Evolutionary conservation across 2,113 vertebrate genomes (phyloP).

Genomic region (Anser cygnoides): DNA sequence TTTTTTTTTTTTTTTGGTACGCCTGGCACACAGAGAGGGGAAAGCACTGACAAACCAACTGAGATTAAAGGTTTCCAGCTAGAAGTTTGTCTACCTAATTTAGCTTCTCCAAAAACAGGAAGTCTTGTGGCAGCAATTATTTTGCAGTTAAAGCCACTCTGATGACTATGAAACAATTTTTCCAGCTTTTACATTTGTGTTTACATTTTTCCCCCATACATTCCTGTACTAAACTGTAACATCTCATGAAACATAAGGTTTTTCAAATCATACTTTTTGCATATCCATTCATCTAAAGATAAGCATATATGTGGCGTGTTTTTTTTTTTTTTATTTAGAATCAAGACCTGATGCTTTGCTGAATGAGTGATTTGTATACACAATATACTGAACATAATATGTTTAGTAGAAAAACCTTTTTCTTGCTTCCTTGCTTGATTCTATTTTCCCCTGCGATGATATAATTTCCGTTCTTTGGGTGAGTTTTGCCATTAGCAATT

Average conservation of each 20-base stretch:
- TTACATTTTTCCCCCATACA: background rate
- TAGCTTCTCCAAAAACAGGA: background rate
- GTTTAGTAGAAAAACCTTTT: background rate
- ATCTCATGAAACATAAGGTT: background rate
- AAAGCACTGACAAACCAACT: background rate
- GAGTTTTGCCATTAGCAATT: constrained; percentile 16
- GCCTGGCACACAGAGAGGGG: background rate
- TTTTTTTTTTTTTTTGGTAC: background rate
- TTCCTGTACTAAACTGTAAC: background rate
- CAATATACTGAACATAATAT: background rate
- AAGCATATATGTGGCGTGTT: background rate
- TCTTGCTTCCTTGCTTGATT: background rate
- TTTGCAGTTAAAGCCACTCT: background rate
- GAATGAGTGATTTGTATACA: background rate
- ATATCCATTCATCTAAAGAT: background rate
- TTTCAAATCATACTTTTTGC: background rate
- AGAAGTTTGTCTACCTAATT: background rate
- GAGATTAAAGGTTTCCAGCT: background rate
- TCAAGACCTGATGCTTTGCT: background rate
- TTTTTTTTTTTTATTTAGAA: background rate
- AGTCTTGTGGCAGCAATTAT: background rate
- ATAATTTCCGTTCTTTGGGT: background rate
- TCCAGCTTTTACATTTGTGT: background rate
- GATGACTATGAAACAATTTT: background rate
- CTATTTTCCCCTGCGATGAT: background rate